Percentiles rank a stretch among this genome's conserved stretches.
Evolutionary conservation across 2,888 invertebrate genomes (phyloP).

Genomic region (Tetramorium bicarinatum): DNA sequence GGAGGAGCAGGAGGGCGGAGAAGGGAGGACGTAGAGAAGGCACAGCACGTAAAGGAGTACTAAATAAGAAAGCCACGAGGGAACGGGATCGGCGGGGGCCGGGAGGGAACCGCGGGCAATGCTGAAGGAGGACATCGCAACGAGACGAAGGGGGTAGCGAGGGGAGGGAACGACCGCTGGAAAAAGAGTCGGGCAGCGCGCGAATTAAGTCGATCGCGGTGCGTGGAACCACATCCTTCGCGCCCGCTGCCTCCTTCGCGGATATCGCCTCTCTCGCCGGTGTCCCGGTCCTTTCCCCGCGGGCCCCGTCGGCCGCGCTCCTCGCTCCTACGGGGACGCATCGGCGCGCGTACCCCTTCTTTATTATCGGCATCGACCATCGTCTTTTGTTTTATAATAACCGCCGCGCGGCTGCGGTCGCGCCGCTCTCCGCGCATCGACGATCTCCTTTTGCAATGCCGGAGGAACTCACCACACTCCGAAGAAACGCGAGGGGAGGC

Average conservation of each 20-base stretch:
- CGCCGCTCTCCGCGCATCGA: slow-evolving; percentile 63
- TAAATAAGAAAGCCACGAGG: slow-evolving; percentile 80
- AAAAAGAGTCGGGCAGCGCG: slow-evolving; percentile 81
- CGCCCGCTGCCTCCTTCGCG: slow-evolving; percentile 76
- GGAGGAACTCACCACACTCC: slow-evolving; percentile 60
- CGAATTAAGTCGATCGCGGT: slow-evolving; percentile 86
- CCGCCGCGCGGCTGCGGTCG: slow-evolving; percentile 80
- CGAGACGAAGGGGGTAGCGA: slow-evolving; percentile 59
- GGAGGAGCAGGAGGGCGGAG: slow-evolving; percentile 67
- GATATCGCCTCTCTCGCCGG: slow-evolving; percentile 78
- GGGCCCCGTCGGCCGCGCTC: slow-evolving; percentile 59
- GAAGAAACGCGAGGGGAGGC: slow-evolving; percentile 17
- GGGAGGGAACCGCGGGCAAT: slow-evolving; percentile 57
- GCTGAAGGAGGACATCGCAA: slow-evolving; percentile 64
- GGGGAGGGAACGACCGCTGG: slow-evolving; percentile 67
- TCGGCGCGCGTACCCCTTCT: slow-evolving; percentile 81
- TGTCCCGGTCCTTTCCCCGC: slow-evolving; percentile 60
- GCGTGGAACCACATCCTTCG: slow-evolving; percentile 86
- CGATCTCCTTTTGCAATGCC: slow-evolving; percentile 72
- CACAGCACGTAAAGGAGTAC: slow-evolving; percentile 59
- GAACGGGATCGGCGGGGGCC: slow-evolving; percentile 62
- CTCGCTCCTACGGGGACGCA: slow-evolving; percentile 48
- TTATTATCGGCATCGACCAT: slow-evolving; percentile 84
- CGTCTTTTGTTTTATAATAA: slow-evolving; percentile 86
- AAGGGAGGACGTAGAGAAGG: slow-evolving; percentile 63